A percentile compares a stretch with the other conserved stretches of the same genome.
Evolutionary conservation across 2,888 invertebrate genomes (phyloP).

Genomic region (Imbricaverruca yamaguchii): DNA sequence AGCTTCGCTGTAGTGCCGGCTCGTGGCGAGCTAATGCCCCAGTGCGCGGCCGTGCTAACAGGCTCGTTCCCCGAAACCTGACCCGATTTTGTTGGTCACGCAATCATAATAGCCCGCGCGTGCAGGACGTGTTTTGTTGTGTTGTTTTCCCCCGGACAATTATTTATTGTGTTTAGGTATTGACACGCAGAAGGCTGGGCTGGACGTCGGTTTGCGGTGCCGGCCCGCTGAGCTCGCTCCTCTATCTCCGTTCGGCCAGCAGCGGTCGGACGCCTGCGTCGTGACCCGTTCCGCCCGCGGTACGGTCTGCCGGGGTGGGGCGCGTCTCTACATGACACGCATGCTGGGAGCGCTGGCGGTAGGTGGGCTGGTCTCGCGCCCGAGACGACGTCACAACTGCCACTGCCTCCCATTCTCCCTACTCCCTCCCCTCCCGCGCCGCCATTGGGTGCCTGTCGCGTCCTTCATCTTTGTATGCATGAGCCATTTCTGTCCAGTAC

Average conservation of each 20-base stretch:
- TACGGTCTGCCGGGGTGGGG: too few species aligned
- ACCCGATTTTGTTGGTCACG: neutral
- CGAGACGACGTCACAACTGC: neutral
- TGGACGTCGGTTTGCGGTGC: neutral
- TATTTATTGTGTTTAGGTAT: neutral
- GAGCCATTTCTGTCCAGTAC: conserved; percentile 11
- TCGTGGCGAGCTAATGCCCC: neutral
- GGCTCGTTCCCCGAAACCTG: neutral
- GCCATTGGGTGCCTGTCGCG: neutral
- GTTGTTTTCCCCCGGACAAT: neutral
- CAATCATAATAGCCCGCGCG: neutral
- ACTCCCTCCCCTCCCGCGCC: neutral
- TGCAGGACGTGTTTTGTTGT: neutral
- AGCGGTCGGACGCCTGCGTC: too few species aligned
- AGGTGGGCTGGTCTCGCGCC: neutral
- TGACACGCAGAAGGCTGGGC: neutral
- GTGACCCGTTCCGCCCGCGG: too few species aligned
- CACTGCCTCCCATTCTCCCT: neutral
- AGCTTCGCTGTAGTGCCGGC: too few species aligned
- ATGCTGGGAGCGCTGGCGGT: too few species aligned
- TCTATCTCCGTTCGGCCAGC: too few species aligned
- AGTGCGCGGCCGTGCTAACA: neutral
- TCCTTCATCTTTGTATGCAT: conserved; percentile 4
- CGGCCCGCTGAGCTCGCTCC: neutral
- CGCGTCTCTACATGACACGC: too few species aligned